Base-by-base conservation (phyloP, 2,113 vertebrate genomes). In the Scartelaos histophorus region DNA sequence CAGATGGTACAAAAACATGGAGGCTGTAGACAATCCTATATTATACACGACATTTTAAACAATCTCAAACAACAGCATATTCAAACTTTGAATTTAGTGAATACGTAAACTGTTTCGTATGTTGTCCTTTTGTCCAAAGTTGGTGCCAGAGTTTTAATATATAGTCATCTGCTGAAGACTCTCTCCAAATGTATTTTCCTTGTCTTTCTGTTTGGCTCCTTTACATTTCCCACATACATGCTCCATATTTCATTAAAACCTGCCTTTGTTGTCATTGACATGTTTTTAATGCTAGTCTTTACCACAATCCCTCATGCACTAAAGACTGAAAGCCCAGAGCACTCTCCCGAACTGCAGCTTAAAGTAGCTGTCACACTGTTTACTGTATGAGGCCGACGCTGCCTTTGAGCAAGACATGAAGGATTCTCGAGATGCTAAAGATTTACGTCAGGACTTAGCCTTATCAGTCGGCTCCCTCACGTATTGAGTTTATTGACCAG, bases 401-500 rank as follows among this genome's bases (percentile, higher is more conserved):
- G 84, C 76, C 82, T 80, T 73, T 83, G 85, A 89, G 83, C 89
- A 87, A 83, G 87, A 74, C 85, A 89, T 83, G 79, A 86, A 89
- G 82, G 86, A 87, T 90, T 87, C 87, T 80, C 67, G 79, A 84
- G 86, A 86, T 83, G 84, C 72, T 66, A 21, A 57, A 79, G 92
- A 92, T 91, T 93, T 87, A 93, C 91, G 87, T 76, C 58, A 22
- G 25, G 69, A 88, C 87, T 91, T 91, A 89, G 74, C 19, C 71
- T 89, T 90, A 91, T 90, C 89, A 81, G 81, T 82, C 71, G 82
- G 76, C 78, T 87, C 85, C 89, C 86, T 89, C 90, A 92, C 88
- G 82, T 86, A 90, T 92, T 92, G 74, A 76, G 72, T 92, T 92
- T 93, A 92, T 93, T 89, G 87, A 90, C 86, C 87, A 91, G 88